Evolutionary conservation across 2,797 vertebrate genomes (phyloP).

Genomic region (Eidolon dupreanum): DNA sequence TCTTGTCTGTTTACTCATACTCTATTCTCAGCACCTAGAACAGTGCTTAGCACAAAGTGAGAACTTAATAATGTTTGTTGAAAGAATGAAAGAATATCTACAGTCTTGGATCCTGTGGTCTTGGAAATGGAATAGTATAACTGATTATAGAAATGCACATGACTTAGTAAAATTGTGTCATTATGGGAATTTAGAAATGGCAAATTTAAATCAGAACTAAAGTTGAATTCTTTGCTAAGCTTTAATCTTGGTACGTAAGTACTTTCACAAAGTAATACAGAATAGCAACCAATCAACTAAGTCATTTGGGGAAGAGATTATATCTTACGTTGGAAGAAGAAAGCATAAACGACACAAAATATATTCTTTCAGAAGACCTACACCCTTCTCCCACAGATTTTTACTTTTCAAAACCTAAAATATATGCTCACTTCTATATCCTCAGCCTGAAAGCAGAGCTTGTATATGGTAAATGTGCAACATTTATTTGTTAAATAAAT

Average conservation of each 20-base stretch:
- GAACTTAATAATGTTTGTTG: not conserved
- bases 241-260: not conserved
- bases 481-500: not conserved
- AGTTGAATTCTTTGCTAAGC: not conserved
- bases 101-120: not conserved
- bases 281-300: not conserved
- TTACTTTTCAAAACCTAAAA: too few relatives aligned
- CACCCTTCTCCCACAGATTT: too few relatives aligned
- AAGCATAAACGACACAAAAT: not conserved
- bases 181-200: not conserved
- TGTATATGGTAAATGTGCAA: not conserved
- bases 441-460: not conserved
- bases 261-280: not conserved
- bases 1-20: not conserved
- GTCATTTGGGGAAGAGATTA: not conserved
- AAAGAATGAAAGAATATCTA: not conserved
- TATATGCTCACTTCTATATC: not conserved
- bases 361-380: not conserved
- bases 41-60: not conserved
- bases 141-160: not conserved
- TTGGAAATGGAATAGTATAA: not conserved
- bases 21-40: not conserved
- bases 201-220: not conserved
- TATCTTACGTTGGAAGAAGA: not conserved
- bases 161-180: not conserved